Conservation (phyloP, 2,113 vertebrate genomes). For the Tinamus guttatus region DNA sequence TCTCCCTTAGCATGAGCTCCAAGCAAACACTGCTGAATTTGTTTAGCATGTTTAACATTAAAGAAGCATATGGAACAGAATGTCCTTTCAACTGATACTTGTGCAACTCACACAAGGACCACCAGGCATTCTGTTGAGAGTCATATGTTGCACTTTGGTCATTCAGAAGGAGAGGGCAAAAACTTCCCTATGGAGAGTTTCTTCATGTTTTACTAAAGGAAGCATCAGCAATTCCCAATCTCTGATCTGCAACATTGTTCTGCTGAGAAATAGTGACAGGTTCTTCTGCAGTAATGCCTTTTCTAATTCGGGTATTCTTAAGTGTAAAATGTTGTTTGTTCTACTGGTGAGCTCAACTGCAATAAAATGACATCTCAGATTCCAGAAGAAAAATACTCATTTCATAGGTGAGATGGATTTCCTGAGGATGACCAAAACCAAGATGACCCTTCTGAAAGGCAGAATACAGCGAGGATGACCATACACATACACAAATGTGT, state of each 20-base stretch:
- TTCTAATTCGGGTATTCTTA: background rate
- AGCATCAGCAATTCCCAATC: background rate
- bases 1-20: background rate
- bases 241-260: background rate
- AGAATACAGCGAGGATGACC: too few relatives aligned
- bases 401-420: background rate
- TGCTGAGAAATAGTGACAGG: background rate
- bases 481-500: too few relatives aligned
- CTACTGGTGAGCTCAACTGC: background rate
- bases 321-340: background rate
- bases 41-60: background rate
- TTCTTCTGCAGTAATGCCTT: background rate
- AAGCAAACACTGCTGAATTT: background rate
- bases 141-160: background rate
- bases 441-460: constrained; percentile 20
- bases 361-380: constrained; percentile 1
- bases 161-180: background rate
- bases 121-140: background rate
- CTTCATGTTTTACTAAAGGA: background rate
- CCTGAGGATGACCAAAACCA: background rate
- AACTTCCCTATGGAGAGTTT: background rate
- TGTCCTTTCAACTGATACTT: background rate
- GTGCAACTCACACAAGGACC: background rate
- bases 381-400: constrained; percentile 22
- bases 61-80: background rate